Conservation (phyloP, 2,888 invertebrate species). For the Tanypteryx hageni region DNA sequence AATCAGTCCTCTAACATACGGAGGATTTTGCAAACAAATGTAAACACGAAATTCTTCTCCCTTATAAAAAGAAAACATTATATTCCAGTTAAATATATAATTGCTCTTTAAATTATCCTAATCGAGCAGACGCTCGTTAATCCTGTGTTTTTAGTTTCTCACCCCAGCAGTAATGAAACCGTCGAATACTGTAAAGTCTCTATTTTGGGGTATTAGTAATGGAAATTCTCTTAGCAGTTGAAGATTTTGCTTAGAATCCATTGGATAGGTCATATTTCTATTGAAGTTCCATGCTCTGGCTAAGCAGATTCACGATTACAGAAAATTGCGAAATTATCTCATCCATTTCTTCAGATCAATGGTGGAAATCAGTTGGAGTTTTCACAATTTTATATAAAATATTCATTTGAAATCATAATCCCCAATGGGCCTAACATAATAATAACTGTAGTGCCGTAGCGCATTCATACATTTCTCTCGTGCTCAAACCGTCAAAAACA, state of each 20-base stretch:
- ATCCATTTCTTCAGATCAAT: too few species aligned
- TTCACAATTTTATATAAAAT: too few species aligned
- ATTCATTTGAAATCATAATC: too few species aligned
- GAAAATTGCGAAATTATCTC: too few species aligned
- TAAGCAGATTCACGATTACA: too few species aligned
- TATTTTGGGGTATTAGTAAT: constrained; percentile 31
- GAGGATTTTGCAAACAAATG: constrained; percentile 41
- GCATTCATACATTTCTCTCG: too few species aligned
- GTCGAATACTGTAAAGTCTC: neutral
- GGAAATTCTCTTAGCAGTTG: constrained; percentile 26
- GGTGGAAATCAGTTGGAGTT: too few species aligned
- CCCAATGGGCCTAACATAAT: too few species aligned
- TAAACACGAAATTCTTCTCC: constrained; percentile 46
- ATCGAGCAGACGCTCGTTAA: neutral
- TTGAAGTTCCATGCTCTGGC: too few species aligned
- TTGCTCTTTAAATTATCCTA: neutral
- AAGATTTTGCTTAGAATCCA: constrained; percentile 44
- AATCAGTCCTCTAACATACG: constrained; percentile 23
- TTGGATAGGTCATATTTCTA: neutral
- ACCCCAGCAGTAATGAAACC: constrained; percentile 34
- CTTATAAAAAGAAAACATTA: neutral
- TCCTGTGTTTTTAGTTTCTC: neutral
- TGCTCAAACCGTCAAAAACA: too few species aligned
- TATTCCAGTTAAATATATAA: too few species aligned
- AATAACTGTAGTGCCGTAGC: too few species aligned